phyloP scores from a whole-genome alignment of 2,888 invertebrate species.

The Leptinotarsa peninsularis region DNA sequence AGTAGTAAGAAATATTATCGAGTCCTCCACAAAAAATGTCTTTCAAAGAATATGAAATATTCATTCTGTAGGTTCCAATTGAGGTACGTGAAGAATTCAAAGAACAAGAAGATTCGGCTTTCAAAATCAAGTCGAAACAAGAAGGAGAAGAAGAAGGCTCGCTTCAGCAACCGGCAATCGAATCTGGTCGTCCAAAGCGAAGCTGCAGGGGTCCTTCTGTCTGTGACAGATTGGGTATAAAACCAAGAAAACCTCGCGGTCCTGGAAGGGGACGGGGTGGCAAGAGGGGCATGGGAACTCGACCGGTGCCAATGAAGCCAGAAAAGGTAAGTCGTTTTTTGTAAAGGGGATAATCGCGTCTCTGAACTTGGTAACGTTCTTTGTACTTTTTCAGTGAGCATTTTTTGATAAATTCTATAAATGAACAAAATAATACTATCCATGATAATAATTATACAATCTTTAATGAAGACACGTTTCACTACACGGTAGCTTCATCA shows the following conservation, averaged over 20 bases:
- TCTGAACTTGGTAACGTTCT: slow-evolving; percentile 27
- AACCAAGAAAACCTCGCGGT: slow-evolving; percentile 63
- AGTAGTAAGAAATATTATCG: no score
- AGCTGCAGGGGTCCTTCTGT: slow-evolving; percentile 65
- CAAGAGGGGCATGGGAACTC: slow-evolving; percentile 48
- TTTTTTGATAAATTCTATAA: not conserved
- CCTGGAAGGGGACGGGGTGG: slow-evolving; percentile 59
- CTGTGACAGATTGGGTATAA: slow-evolving; percentile 62
- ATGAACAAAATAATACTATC: no score
- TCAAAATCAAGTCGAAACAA: slow-evolving; percentile 24
- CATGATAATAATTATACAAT: no score
- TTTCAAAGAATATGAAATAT: not conserved
- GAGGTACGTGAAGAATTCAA: slow-evolving; percentile 63
- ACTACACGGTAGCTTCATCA: no score
- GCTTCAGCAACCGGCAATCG: slow-evolving; percentile 36
- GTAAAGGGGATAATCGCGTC: not conserved
- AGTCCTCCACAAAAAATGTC: not conserved
- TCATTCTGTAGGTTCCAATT: slow-evolving; percentile 59
- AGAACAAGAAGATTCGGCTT: slow-evolving; percentile 47
- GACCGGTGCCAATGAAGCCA: slow-evolving; percentile 45
- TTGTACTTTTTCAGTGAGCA: not conserved
- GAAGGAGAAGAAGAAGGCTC: slow-evolving; percentile 24
- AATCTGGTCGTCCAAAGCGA: slow-evolving; percentile 63
- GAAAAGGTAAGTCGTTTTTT: slow-evolving; percentile 53
- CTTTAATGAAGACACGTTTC: no score